Conservation (phyloP, 1,140 invertebrate species). For the Drosophila trapezifrons region DNA sequence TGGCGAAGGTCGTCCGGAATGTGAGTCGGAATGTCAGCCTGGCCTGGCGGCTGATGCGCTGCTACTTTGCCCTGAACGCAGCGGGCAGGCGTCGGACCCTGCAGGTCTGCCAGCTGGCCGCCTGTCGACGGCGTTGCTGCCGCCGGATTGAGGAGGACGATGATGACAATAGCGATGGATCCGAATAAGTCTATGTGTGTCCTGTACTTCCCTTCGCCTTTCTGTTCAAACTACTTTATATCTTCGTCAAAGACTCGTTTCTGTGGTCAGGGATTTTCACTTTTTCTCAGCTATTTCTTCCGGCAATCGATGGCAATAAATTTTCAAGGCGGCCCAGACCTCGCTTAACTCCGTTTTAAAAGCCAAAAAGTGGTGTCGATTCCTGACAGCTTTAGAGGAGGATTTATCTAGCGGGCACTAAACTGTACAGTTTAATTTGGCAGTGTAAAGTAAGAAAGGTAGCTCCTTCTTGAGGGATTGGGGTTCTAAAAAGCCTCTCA, state of each 20-base stretch:
- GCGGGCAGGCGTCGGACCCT: constrained; percentile 14
- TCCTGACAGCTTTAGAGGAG: neutral
- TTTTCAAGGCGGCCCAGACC: neutral
- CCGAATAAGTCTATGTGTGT: neutral
- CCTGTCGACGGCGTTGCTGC: neutral
- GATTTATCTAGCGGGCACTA: neutral
- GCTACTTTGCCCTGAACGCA: constrained; percentile 24
- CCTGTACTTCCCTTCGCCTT: constrained; percentile 2
- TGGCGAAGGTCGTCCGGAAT: neutral
- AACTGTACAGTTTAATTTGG: too few relatives aligned
- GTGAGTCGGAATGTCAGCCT: neutral
- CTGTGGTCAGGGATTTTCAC: neutral
- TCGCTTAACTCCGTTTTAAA: neutral
- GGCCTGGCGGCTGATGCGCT: constrained; percentile 10
- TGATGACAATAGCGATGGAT: constrained; percentile 1
- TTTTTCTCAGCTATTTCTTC: constrained; percentile 1
- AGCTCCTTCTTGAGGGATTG: neutral
- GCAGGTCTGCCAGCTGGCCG: constrained; percentile 31
- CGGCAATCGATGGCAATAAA: constrained; percentile 30
- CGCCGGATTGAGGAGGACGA: neutral
- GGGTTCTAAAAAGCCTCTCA: neutral
- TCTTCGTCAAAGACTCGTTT: constrained; percentile 9
- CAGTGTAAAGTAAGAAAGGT: too few relatives aligned
- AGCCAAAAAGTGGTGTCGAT: neutral
- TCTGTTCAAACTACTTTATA: constrained; percentile 33